Conservation (phyloP, 2,888 invertebrate species). For the Caenorhabditis wallacei region DNA sequence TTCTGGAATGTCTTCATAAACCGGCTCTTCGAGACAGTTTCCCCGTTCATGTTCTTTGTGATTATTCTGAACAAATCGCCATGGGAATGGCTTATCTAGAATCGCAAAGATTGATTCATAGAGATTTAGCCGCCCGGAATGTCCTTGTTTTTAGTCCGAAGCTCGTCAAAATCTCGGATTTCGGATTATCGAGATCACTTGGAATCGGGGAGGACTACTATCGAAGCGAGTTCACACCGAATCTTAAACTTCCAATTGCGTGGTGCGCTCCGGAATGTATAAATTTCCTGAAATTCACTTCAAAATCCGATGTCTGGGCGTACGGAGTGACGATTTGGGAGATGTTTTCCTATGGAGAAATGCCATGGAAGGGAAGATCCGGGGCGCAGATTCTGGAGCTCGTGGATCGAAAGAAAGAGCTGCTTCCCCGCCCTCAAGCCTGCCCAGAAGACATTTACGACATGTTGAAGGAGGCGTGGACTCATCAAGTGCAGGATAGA, state of each 20-base stretch:
- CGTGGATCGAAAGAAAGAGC: constrained; percentile 89
- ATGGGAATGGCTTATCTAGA: constrained; percentile 97
- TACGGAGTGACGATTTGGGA: constrained; percentile 99
- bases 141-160: constrained; percentile 92
- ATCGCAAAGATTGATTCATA: constrained; percentile 95
- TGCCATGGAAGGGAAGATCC: constrained; percentile 97
- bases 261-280: constrained; percentile 99
- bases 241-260: constrained; percentile 96
- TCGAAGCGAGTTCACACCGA: constrained; percentile 97
- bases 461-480: constrained; percentile 97
- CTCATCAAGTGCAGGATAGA: constrained; percentile 91
- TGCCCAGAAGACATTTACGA: constrained; percentile 95
- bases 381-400: constrained; percentile 96
- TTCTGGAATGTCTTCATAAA: constrained; percentile 96
- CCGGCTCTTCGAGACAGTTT: constrained; percentile 93
- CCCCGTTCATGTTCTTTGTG: constrained; percentile 93
- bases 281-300: constrained; percentile 95
- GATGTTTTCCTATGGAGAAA: constrained; percentile 98
- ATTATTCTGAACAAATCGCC: constrained; percentile 88
- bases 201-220: constrained; percentile 99
- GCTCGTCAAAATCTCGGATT: constrained; percentile 95
- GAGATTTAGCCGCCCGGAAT: constrained; percentile 97
- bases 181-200: constrained; percentile 94
- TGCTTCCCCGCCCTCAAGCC: constrained; percentile 84
- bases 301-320: constrained; percentile 98